Evolutionary conservation across 64 coral and sea anemone genomes (phyloP), one percentile per base, ranked within the genome.

Genomic region (Pocillopora verrucosa): DNA sequence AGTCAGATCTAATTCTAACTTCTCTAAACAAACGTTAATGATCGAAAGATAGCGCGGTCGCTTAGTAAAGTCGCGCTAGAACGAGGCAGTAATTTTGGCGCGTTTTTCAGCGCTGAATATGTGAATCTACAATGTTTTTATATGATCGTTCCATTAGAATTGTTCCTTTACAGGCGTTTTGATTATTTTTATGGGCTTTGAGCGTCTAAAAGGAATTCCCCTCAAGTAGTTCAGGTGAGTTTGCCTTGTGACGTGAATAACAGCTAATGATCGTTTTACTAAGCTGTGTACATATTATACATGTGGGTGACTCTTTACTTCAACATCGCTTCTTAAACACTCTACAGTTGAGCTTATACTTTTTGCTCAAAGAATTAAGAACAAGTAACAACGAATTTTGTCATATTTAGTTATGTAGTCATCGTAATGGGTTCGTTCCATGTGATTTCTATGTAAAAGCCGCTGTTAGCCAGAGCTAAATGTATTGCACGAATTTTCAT

Each of bases 41-140:
- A 51, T 51, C 41, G 41, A 51, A 51, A 51, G 41, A 7, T 7
- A 7, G 41, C 41, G 41, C 41, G 17, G 16, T 78, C 51, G 5
- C 37, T 20, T 15, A 78, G 56, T 4, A 2, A 1, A 4, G 3
- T 0, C 4, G 13, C 58, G 34, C 26, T 58, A 81, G 15, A 81
- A 67, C 80, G 80, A 83, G 61, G 60, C 60, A 22, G 19, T 2
- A 83, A 83, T 36, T 83, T 83, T 83, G 61, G 80, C 80, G 80
- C 80, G 80, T 83, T 83, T 83, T 83, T 83, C 80, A 83, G 34
- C 26, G 34, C 35, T 30, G 30, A 30, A 16, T 19, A 60, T 34
- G 12, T 60, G 59, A 13, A 34, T 13, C 64, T 10, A 25, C 67
- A 11, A 24, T 11, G 5, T 69, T 5, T n/a, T 68, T 70, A 11